Base-by-base conservation (phyloP, 2,797 vertebrate species). In the Huso huso region DNA sequence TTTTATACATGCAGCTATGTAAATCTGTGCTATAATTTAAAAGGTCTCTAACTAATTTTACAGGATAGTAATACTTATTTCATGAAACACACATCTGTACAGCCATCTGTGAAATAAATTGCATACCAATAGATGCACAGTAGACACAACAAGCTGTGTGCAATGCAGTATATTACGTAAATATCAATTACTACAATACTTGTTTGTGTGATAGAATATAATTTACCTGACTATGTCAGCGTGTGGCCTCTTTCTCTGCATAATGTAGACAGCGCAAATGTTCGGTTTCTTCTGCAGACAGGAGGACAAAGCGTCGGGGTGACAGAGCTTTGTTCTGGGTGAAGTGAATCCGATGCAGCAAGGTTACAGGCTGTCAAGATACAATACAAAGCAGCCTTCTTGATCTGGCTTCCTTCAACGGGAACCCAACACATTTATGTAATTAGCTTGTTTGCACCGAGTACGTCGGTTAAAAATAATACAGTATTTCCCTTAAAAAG, bases 211-310 rank as follows among this genome's bases (percentile, higher is more conserved):
- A 65, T 65, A 10, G 52, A 65, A 57, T 48, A 7, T 23, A 51
- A 61, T n/a, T 11, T 64, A 69, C 63, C 68, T 61, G 68, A 15
- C 61, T 65, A 65, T 53, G 63, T 61, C 68, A 65, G 51, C 63
- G 68, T 65, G 10, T 65, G 57, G 64, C 63, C 55, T 65, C 57
- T 58, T 55, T 11, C 55, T 58, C 15, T 6, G 66, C 59, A 51
- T 58, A 11, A 12, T 49, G 18, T 63, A 69, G 48, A 60, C 63
- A 59, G 51, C 48, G 50, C 18, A 69, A 48, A 51, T 69, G 63
- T 53, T 69, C 68, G 65, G 13, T 60, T 61, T 23, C 10, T 51
- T 57, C 68, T 63, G 62, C 62, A 69, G 68, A 64, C 68, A 52
- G 52, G 48, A 50, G 48, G 51, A 48, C 15, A n/a, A 37, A 12